Base-by-base conservation (phyloP, 2,113 vertebrate species). In the Nothocercus nigrocapillus region DNA sequence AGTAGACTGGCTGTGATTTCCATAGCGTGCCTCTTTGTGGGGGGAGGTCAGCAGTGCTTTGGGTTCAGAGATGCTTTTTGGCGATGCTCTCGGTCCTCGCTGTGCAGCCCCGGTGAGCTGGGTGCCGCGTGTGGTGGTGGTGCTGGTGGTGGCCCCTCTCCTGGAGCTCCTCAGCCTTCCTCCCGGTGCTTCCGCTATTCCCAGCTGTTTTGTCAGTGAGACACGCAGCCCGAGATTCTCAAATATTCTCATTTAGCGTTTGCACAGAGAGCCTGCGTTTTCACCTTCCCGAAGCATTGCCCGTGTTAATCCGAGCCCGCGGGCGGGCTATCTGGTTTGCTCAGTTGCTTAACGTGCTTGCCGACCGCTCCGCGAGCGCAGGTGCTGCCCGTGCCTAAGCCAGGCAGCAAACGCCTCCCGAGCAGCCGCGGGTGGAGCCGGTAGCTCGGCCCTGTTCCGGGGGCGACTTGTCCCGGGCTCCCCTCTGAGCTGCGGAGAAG, bases 371-470 rank as follows among this genome's bases (percentile, higher is more conserved):
- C 56, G 75, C 70, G 78, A 67, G 42, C 25, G 40, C 67, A 54
- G 30, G 24, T 61, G 21, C 40, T 67, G 28, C 34, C 45, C 30
- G 64, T 13, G 63, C 5, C 0, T 21, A 27, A 36, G 30, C 36
- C 24, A 1, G 40, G 28, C 3, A 20, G 49, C 44, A 92, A 19
- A 69, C n/a, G 24, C 21, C 5, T 17, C 15, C 54, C 19, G 45
- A 47, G 45, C 45, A 4, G 18, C 45, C 45, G 19, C 21, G 47
- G 47, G 21, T 22, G 22, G 20, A 49, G 40, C 53, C 70, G 21
- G 44, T 1, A 6, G 25, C 30, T 24, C 27, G 5, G 36, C 24
- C 36, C 0, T 22, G 1, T 11, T 45, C 44, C 32, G 6, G 51
- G 22, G 28, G 49, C 32, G 12, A 64, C 58, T 61, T 68, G 16